Conservation (phyloP, 2,797 vertebrate species). For the Cyclopterus lumpus region DNA sequence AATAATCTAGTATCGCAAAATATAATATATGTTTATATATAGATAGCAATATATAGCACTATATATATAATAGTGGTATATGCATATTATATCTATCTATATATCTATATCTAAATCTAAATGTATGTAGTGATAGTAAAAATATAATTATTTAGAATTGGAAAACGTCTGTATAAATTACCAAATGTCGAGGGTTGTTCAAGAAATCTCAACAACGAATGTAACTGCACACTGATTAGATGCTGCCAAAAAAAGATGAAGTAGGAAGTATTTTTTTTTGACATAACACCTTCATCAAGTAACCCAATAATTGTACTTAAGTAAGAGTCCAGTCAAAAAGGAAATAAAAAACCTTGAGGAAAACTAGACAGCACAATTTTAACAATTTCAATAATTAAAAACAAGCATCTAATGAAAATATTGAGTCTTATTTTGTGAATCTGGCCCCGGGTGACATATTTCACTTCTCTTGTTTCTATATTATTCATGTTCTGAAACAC, state of each 20-base stretch:
- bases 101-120: too few relatives aligned
- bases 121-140: neutral
- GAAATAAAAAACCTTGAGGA: neutral
- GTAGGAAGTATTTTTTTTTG: neutral
- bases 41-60: too few relatives aligned
- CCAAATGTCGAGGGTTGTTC: neutral
- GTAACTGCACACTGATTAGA: neutral
- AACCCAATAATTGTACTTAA: accelerated
- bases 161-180: neutral
- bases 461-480: neutral
- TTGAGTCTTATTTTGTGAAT: neutral
- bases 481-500: neutral
- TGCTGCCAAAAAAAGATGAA: neutral
- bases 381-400: neutral
- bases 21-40: too few relatives aligned
- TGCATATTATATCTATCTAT: neutral
- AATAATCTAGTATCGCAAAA: neutral
- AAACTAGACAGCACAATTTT: neutral
- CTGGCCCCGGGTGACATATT: neutral
- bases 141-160: neutral
- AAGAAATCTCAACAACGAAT: neutral
- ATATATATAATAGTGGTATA: too few relatives aligned
- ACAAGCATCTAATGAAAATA: slow-evolving; percentile 2
- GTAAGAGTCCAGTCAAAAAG: neutral
- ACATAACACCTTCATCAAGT: neutral